A percentile compares a stretch with the other conserved stretches of the same genome.
These are phyloP conservation scores for Rhynchotus rufescens DNA, from an alignment of 2,797 vertebrate genomes.

Conservation along the genomic window DNA sequence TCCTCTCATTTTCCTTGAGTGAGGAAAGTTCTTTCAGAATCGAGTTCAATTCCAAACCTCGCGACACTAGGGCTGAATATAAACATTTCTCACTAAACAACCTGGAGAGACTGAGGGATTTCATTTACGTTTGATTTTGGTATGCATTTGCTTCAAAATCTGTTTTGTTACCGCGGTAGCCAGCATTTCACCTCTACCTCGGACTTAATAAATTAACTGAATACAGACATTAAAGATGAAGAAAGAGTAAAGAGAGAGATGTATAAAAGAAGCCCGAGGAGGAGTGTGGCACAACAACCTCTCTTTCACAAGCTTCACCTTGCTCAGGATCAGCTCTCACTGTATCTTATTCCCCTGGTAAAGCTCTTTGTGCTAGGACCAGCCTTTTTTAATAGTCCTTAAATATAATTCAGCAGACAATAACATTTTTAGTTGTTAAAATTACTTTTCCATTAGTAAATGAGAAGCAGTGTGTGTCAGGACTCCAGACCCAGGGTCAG, in stretches of 20 bases:
- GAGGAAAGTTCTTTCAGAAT: neutral
- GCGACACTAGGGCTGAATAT: neutral
- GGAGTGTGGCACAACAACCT: neutral
- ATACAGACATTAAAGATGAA: neutral
- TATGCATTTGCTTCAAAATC: neutral
- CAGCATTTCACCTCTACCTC: neutral
- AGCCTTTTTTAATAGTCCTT: neutral
- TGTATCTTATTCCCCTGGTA: neutral
- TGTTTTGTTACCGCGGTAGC: neutral
- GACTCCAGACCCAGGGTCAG: neutral
- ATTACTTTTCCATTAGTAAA: neutral
- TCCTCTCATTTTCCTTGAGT: neutral
- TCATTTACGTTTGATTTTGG: neutral
- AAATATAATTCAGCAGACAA: neutral
- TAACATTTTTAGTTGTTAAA: neutral
- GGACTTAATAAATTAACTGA: neutral
- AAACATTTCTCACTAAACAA: slow-evolving; percentile 7
- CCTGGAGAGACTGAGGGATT: neutral
- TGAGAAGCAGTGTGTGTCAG: neutral
- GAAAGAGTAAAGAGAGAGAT: neutral
- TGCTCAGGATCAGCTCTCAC: neutral
- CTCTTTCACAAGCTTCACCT: neutral
- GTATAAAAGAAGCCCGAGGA: neutral
- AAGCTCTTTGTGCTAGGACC: neutral
- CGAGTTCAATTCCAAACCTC: neutral